These are phyloP conservation scores for Augochlora pura DNA, from an alignment of 1,140 invertebrate species.

Conservation along the genomic window DNA sequence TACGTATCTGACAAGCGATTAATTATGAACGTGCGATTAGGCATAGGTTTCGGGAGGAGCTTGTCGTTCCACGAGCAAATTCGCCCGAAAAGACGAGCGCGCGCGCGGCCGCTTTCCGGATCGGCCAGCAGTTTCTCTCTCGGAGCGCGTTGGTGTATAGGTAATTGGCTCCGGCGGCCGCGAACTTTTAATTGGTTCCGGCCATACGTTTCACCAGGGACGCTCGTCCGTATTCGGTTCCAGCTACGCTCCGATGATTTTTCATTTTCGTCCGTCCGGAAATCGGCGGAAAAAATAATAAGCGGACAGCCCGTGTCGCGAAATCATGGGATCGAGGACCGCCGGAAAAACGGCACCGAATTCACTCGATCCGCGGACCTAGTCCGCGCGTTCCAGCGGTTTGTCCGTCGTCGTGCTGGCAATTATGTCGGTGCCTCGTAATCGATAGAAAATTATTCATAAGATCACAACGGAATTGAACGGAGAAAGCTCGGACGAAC, in stretches of 20 bases:
- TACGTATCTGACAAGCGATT: constrained; percentile 30
- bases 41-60: neutral
- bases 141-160: constrained; percentile 25
- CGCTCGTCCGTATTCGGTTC: neutral
- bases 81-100: constrained; percentile 21
- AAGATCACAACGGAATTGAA: constrained; percentile 41
- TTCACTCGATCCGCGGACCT: too few relatives aligned
- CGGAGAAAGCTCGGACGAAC: constrained; percentile 41
- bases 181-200: constrained; percentile 64
- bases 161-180: constrained; percentile 56
- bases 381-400: too few relatives aligned
- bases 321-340: constrained; percentile 26
- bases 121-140: constrained; percentile 4
- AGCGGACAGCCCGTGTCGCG: constrained; percentile 1
- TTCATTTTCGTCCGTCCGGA: constrained; percentile 39
- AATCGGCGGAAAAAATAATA: constrained; percentile 57
- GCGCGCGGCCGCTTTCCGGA: neutral
- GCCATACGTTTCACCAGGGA: constrained; percentile 32
- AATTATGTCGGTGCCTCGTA: constrained; percentile 19
- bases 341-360: neutral
- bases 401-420: too few relatives aligned
- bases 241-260: constrained; percentile 49
- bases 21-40: constrained; percentile 41
- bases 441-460: constrained; percentile 58
- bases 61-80: constrained; percentile 11